These are phyloP conservation scores for Mactromeris polynyma DNA, from an alignment of 2,888 invertebrate genomes.

Conservation along the genomic window DNA sequence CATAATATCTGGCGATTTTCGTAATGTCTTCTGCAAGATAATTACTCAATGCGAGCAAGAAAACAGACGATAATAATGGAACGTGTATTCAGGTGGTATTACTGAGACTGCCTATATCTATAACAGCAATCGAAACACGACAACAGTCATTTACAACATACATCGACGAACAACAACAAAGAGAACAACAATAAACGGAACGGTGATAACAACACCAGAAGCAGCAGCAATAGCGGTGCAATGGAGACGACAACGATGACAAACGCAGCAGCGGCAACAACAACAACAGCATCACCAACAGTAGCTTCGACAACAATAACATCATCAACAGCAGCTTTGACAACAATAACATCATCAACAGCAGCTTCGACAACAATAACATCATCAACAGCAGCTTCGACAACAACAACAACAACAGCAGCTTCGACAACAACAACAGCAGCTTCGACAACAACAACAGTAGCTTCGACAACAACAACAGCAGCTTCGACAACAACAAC, in stretches of 20 bases:
- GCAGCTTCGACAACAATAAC: not conserved
- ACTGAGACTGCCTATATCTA: not conserved
- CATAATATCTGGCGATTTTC: slow-evolving; percentile 18
- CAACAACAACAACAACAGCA: not conserved
- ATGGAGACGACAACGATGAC: no score
- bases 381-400: not conserved
- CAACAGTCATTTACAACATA: no score
- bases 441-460: not conserved
- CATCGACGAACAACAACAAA: no score
- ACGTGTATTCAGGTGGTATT: not conserved
- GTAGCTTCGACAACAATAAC: not conserved
- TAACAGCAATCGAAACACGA: not conserved
- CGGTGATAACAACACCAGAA: no score
- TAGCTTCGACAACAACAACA: no score
- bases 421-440: not conserved
- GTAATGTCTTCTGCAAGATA: not conserved
- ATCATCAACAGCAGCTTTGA: not conserved
- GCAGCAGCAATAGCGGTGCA: no score
- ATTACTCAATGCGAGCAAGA: not conserved
- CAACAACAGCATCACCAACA: not conserved
- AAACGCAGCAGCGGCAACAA: not conserved
- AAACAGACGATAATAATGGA: not conserved
- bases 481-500: no score
- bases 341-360: not conserved
- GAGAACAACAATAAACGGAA: no score